A percentile compares a stretch with the other conserved stretches of the same genome.
Evolutionary conservation across 2,797 vertebrate species (phyloP).

Genomic region (Alauda arvensis): DNA sequence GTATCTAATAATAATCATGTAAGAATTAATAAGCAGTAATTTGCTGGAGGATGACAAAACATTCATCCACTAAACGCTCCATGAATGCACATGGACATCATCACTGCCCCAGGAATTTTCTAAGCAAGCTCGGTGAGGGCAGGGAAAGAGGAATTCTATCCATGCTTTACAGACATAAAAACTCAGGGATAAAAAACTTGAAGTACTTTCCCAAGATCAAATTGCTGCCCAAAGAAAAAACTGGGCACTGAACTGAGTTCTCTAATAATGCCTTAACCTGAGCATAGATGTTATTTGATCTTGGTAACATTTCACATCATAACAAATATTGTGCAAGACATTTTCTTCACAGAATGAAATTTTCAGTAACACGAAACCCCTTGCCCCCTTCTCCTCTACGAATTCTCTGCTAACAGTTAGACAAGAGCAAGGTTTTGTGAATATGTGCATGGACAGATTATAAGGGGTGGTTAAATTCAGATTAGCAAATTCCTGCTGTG

Average conservation of each 20-base stretch:
- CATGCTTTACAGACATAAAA: neutral
- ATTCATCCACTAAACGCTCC: neutral
- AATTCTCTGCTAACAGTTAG: neutral
- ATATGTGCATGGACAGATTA: neutral
- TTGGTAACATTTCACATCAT: neutral
- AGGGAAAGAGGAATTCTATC: neutral
- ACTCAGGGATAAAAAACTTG: neutral
- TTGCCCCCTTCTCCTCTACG: neutral
- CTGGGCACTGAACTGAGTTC: accelerated
- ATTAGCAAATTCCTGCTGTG: neutral
- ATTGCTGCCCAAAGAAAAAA: neutral
- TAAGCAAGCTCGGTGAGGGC: neutral
- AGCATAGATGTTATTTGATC: neutral
- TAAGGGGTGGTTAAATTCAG: neutral
- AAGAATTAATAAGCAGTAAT: neutral
- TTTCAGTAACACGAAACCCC: neutral
- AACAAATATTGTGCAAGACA: neutral
- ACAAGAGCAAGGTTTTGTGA: neutral
- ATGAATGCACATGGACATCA: neutral
- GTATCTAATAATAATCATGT: neutral
- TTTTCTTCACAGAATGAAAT: neutral
- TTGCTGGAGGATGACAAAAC: neutral
- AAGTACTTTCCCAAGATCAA: constrained; percentile 8
- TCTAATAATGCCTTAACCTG: neutral
- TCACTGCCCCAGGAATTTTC: neutral